Percentiles rank a stretch among this genome's conserved stretches.
These are phyloP conservation scores for Lutraria lutraria DNA, from an alignment of 2,888 invertebrate genomes.

Conservation along the genomic window DNA sequence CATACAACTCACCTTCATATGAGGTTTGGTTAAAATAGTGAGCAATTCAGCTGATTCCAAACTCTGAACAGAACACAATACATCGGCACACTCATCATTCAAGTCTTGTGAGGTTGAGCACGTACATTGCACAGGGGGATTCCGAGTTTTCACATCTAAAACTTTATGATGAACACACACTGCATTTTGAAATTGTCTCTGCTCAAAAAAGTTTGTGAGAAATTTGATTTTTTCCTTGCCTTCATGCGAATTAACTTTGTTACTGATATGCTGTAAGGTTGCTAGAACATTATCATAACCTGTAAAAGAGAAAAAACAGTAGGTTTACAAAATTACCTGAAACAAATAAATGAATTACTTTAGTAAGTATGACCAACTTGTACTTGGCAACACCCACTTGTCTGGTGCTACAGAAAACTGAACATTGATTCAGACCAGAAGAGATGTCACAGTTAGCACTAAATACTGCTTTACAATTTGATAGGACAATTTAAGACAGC, in stretches of 20 bases:
- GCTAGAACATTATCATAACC: constrained; percentile 75
- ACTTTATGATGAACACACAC: constrained; percentile 81
- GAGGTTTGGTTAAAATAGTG: constrained; percentile 74
- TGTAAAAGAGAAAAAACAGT: constrained; percentile 50
- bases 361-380: too few species aligned
- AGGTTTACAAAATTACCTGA: background rate
- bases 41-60: constrained; percentile 75
- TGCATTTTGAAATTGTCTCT: constrained; percentile 82
- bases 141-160: constrained; percentile 76
- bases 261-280: constrained; percentile 74
- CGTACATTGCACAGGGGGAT: constrained; percentile 75
- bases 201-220: constrained; percentile 80
- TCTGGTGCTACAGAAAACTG: background rate
- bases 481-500: background rate
- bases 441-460: background rate
- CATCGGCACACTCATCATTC: constrained; percentile 71
- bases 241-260: constrained; percentile 74
- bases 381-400: background rate
- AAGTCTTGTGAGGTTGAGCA: constrained; percentile 72
- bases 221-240: constrained; percentile 80
- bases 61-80: constrained; percentile 65
- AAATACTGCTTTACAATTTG: background rate
- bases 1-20: constrained; percentile 74
- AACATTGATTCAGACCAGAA: background rate
- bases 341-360: background rate